These are phyloP conservation scores for Steromphala cineraria DNA, from an alignment of 2,888 invertebrate genomes.

Conservation along the genomic window DNA sequence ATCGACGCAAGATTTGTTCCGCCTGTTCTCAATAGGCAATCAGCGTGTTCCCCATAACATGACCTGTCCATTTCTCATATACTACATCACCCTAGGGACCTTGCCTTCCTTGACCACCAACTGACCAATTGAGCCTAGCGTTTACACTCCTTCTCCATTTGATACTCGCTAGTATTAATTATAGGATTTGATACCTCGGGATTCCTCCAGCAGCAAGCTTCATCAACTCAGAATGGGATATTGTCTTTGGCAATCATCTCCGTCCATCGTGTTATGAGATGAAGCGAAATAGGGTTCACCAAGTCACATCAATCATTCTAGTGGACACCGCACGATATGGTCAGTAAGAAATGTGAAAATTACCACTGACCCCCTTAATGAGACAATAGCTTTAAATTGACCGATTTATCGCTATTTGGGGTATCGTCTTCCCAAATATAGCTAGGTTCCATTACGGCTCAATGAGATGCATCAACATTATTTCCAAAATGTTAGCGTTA, in stretches of 20 bases:
- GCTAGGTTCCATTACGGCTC: too few relatives aligned
- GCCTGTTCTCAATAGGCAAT: background rate
- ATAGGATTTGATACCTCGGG: background rate
- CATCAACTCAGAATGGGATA: background rate
- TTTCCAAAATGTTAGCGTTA: too few relatives aligned
- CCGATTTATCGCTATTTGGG: too few relatives aligned
- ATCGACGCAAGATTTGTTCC: background rate
- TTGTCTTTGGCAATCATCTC: background rate
- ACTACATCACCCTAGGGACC: background rate
- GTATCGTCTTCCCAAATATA: too few relatives aligned
- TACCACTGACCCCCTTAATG: too few relatives aligned
- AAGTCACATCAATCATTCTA: background rate
- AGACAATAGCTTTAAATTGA: too few relatives aligned
- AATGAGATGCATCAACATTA: too few relatives aligned
- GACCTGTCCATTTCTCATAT: background rate
- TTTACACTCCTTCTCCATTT: background rate
- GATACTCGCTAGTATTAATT: background rate
- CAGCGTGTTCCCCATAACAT: background rate
- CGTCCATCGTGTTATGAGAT: background rate
- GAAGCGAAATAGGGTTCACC: background rate
- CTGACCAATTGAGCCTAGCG: background rate
- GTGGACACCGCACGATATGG: background rate
- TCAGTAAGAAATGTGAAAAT: background rate
- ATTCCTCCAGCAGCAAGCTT: background rate
- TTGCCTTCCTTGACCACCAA: background rate